Conservation (phyloP, 2,113 vertebrate genomes). For the Tylochromis polylepis region DNA sequence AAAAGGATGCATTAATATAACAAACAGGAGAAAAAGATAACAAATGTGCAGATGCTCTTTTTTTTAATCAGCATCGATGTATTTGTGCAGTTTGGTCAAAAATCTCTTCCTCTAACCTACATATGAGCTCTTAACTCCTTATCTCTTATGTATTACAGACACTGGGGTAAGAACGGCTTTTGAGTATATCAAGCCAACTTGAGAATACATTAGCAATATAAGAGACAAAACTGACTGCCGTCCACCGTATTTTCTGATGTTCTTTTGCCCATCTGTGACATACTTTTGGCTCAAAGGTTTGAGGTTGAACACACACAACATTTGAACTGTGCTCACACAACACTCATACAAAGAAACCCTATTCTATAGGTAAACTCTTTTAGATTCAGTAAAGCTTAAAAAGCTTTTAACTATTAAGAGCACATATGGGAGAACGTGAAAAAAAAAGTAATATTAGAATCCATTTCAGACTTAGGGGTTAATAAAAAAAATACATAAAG, state of each 20-base stretch:
- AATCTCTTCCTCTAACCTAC: not conserved
- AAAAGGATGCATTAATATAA: not conserved
- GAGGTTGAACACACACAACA: no score
- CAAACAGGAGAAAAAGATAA: not conserved
- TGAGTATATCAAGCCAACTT: no score
- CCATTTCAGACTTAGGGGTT: no score
- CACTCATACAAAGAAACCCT: no score
- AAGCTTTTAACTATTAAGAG: not conserved
- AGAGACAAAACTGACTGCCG: no score
- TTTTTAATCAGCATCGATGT: not conserved
- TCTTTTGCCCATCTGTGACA: no score
- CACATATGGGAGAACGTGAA: not conserved
- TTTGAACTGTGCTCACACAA: no score
- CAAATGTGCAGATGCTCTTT: not conserved
- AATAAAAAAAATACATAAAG: not conserved
- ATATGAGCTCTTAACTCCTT: not conserved
- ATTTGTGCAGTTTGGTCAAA: not conserved
- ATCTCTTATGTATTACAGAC: not conserved
- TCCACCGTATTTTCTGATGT: no score
- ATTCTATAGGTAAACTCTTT: not conserved
- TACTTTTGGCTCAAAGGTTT: no score
- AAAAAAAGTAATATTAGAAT: not conserved
- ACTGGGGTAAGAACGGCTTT: not conserved
- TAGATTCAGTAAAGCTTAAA: not conserved
- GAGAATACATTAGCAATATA: no score